Conservation (phyloP, 2,113 vertebrate genomes). For the Aleadryas rufinucha region DNA sequence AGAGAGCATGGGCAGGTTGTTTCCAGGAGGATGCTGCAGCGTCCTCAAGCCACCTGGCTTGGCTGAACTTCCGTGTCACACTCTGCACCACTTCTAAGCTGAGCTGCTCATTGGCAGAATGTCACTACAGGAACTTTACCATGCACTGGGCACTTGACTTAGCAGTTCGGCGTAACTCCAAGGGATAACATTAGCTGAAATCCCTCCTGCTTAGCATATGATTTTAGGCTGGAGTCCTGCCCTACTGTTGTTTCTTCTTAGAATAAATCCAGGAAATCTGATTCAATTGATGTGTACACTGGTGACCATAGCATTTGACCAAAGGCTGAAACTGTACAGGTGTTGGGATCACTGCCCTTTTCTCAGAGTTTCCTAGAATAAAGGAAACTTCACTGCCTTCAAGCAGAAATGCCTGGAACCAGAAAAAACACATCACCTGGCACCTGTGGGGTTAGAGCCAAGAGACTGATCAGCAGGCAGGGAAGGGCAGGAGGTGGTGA, state of each 20-base stretch:
- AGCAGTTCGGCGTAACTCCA: neutral
- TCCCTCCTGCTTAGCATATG: neutral
- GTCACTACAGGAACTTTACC: neutral
- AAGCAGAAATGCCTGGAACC: neutral
- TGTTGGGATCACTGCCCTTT: neutral
- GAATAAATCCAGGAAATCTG: neutral
- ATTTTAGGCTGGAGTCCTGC: neutral
- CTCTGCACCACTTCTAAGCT: neutral
- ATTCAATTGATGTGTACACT: neutral
- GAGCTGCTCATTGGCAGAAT: neutral
- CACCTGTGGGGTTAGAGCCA: fast-evolving
- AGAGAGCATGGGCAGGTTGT: neutral
- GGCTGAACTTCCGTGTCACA: neutral
- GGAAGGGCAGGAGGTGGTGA: neutral
- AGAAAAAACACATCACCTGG: neutral
- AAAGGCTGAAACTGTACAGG: neutral
- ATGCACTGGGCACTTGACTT: neutral
- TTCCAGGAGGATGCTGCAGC: neutral
- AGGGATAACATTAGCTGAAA: neutral
- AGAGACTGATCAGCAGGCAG: neutral
- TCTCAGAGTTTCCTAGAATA: neutral
- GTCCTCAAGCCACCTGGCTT: neutral
- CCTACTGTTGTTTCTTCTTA: neutral
- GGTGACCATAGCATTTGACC: neutral
- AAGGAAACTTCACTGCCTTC: neutral